Base-by-base conservation (phyloP, 2,797 vertebrate genomes). In the Melanotaenia maccullochi region DNA sequence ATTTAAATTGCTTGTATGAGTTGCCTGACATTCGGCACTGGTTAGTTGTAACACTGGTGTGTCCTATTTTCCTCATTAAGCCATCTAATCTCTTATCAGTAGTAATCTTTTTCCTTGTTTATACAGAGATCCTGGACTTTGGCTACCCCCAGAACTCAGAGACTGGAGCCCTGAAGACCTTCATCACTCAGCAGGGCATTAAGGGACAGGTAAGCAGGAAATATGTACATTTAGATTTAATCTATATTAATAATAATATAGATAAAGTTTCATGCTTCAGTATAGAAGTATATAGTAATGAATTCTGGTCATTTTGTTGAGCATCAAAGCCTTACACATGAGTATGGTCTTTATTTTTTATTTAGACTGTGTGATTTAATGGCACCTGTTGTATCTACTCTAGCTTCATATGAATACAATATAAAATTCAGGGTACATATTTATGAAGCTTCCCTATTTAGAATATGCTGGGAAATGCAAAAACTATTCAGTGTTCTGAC, bases 131-230 rank as follows among this genome's bases (percentile, higher is more conserved):
- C 90, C 93, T 99, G 94, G 98, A 99, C 87, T 99, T 99, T 92
- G 98, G 98, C 69, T 99, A 99, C 87, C 98, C 98, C 84, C 98
- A 99, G 93, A 99, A 99, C 90, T 99, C 98, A 11, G 98, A 99
- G 94, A 99, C 98, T 0, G 98, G 98, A 24, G 97, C 98, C 1
- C 93, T 99, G 93, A 99, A 99, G 95, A 99, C 98, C 61, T 99
- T 99, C 92, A 99, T 99, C 92, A 99, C 98, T 74, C 98, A 99
- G 81, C 98, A 99, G 93, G 98, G 98, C 87, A 98, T 99, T 88
- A 99, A 99, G 92, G 97, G 97, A 91, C 98, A 99, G 97, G 98
- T 99, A 95, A 85, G 78, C 68, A 9, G 22, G 5, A 66, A 32
- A 18, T 12, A 3, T 32, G 8, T 16, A 8, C 22, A 54, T 60